Evolutionary conservation across 2,113 vertebrate genomes (phyloP).

Genomic region (Cettia cetti): DNA sequence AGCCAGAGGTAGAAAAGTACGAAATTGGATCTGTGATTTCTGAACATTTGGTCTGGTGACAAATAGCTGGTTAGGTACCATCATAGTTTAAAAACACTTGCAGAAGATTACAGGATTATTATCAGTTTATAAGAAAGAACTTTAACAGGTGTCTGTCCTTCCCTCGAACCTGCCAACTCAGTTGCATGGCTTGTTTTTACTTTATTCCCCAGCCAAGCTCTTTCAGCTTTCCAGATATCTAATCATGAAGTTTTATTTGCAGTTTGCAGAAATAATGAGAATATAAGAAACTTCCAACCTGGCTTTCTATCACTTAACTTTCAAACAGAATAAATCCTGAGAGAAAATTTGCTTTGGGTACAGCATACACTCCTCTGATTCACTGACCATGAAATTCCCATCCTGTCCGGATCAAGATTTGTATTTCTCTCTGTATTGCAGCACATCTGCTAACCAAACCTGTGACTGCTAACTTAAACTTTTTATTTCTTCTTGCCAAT

Average conservation of each 20-base stretch:
- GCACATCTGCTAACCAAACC: not conserved
- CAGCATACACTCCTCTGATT: not conserved
- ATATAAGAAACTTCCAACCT: not conserved
- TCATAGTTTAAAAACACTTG: not conserved
- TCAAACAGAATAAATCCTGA: not conserved
- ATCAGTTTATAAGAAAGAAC: not conserved
- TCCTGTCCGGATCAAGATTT: not conserved
- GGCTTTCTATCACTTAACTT: not conserved
- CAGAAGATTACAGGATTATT: not conserved
- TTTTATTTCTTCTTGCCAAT: not conserved
- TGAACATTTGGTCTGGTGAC: not conserved
- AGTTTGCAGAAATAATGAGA: not conserved
- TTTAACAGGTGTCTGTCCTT: not conserved
- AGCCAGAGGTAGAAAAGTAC: not conserved
- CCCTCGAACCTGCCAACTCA: not conserved
- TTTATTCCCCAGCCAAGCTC: not conserved
- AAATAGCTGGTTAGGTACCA: not conserved
- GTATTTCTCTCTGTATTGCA: not conserved
- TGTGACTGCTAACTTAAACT: not conserved
- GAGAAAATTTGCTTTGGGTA: not conserved
- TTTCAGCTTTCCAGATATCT: not conserved
- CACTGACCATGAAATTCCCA: not conserved
- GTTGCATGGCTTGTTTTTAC: not conserved
- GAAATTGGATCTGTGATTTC: not conserved
- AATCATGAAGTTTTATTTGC: not conserved